Evolutionary conservation across 1,140 invertebrate species (phyloP), one percentile per base, ranked within the genome.

Genomic region (Drosophila melanica): DNA sequence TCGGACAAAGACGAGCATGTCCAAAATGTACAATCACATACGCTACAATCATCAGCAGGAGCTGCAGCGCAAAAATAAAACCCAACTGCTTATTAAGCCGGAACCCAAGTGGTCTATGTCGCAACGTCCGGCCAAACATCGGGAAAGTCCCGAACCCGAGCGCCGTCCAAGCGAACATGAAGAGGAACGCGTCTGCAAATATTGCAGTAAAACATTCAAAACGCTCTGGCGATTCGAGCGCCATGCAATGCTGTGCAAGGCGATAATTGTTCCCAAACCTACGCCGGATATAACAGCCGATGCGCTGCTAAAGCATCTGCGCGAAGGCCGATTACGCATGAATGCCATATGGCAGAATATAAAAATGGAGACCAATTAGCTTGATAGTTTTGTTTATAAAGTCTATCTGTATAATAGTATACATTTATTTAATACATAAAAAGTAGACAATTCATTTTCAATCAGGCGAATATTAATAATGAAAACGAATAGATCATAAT

Each of bases 1-100:
- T 1, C 80, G 82, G 9, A 90, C 90, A 6, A 91, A 91, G 68
- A 90, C 90, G 1, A 91, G 81, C 44, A 91, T 86, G 45, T 75
- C 90, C 0, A 91, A 91, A 62, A 91, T 91, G 54, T 62, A 75
- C 20, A 81, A 90, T 47, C 90, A 91, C 44, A 77, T 91, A 41
- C 79, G 82, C 3, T 78, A 87, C 63, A 82, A 81, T 50, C 90
- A 91, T 65, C 82, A 86, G 10, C 68, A 73, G 4, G 84, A 82
- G 8, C 30, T 86, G 42, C 82, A 79, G 44, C 57, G 75, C 8
- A 87, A 82, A 2, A 87, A 86, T 42, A 87, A 86, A 23, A 87
- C 75, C 0, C 82, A 86, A 8, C 23, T 86, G 33, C 35, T 86
- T 8, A 76, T 86, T 4, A 86, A 86, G 16, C 39, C 71, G 10